These are phyloP conservation scores for Coelinius sp. DNA, from an alignment of 2,888 invertebrate species.

Conservation along the genomic window DNA sequence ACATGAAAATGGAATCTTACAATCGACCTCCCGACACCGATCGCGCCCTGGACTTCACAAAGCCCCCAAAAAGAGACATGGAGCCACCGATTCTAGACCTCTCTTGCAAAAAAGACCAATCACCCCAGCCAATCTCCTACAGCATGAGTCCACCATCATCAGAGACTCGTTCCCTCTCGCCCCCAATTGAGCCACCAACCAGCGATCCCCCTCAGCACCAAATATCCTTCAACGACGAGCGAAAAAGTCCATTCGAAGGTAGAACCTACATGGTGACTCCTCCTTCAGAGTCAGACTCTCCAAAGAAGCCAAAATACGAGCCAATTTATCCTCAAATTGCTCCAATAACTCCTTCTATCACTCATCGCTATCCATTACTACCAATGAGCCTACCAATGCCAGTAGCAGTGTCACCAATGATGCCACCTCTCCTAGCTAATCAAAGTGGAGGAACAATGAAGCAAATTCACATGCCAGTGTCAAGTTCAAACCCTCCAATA, in stretches of 20 bases:
- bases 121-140: constrained; percentile 27
- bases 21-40: constrained; percentile 26
- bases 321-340: constrained; percentile 44
- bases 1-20: constrained; percentile 41
- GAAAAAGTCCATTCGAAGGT: constrained; percentile 54
- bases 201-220: constrained; percentile 29
- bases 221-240: constrained; percentile 41
- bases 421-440: constrained; percentile 20
- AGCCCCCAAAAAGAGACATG: constrained; percentile 14
- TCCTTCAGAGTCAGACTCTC: constrained; percentile 60
- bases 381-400: constrained; percentile 44
- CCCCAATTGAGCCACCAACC: constrained; percentile 27
- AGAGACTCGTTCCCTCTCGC: constrained; percentile 39
- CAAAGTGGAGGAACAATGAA: constrained; percentile 21
- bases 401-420: constrained; percentile 14
- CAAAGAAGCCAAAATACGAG: constrained; percentile 52
- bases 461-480: constrained; percentile 38
- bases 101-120: constrained; percentile 56
- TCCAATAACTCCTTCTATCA: neutral
- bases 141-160: constrained; percentile 42
- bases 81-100: constrained; percentile 58
- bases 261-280: constrained; percentile 60
- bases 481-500: constrained; percentile 38
- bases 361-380: constrained; percentile 39
- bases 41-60: constrained; percentile 50